Percentiles rank a stretch among this genome's conserved stretches.
Conservation (phyloP, 2,888 invertebrate genomes). For the Drosophila meridionalis region DNA sequence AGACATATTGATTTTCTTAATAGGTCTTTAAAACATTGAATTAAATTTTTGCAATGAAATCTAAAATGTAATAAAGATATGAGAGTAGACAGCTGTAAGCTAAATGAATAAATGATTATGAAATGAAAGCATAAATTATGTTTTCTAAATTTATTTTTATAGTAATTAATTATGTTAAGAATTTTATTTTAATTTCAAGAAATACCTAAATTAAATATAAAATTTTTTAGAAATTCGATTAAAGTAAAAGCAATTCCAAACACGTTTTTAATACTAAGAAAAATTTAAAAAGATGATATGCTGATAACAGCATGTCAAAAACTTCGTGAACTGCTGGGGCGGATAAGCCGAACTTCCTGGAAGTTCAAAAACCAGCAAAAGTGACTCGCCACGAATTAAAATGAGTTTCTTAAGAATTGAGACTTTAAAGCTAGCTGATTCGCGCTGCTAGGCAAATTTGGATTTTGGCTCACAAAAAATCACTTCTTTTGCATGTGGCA, state of each 20-base stretch:
- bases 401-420: not conserved
- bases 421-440: not conserved
- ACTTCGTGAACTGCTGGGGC: not conserved
- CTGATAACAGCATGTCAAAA: not conserved
- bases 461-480: not conserved
- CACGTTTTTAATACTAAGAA: not conserved
- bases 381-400: slow-evolving; percentile 1
- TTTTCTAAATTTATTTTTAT: too few relatives aligned
- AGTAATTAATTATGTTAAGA: too few relatives aligned
- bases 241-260: not conserved
- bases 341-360: not conserved
- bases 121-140: too few relatives aligned
- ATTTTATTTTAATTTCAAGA: too few relatives aligned
- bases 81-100: too few relatives aligned
- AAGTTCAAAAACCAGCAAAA: not conserved
- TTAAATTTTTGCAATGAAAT: too few relatives aligned
- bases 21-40: too few relatives aligned
- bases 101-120: too few relatives aligned
- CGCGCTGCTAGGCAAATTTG: not conserved
- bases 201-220: too few relatives aligned
- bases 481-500: not conserved
- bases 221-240: not conserved
- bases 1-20: too few relatives aligned
- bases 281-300: not conserved
- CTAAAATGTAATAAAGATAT: too few relatives aligned